These are phyloP conservation scores for Dinomys branickii DNA, from an alignment of 2,113 vertebrate species.

Conservation along the genomic window DNA sequence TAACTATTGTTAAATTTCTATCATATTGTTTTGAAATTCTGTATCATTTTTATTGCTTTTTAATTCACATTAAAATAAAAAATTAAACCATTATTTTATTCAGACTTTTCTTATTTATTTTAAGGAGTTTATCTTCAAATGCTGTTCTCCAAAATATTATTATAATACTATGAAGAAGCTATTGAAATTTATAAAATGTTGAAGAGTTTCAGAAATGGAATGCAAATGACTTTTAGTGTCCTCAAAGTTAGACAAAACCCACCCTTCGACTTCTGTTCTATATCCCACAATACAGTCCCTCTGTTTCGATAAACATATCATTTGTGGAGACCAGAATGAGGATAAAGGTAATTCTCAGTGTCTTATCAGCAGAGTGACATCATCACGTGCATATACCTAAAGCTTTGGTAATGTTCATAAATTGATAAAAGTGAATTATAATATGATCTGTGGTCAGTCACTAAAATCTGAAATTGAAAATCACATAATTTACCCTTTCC, in stretches of 20 bases:
- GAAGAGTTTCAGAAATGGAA: neutral
- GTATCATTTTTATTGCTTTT: too few species aligned
- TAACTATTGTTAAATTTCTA: too few species aligned
- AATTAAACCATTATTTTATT: constrained; percentile 30
- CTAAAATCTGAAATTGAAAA: neutral
- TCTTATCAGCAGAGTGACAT: neutral
- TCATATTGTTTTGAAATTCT: too few species aligned
- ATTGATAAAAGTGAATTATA: neutral
- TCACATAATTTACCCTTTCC: neutral
- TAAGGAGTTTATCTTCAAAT: constrained; percentile 40
- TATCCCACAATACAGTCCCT: accelerated
- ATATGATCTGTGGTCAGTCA: neutral
- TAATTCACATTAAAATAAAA: too few species aligned
- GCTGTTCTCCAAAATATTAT: constrained; percentile 9
- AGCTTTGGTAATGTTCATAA: neutral
- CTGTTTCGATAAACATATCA: neutral
- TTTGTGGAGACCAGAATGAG: neutral
- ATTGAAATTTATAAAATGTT: neutral
- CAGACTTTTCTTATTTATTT: constrained; percentile 35
- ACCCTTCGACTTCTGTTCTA: accelerated
- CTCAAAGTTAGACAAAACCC: neutral
- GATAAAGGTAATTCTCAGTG: neutral
- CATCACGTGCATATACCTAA: neutral
- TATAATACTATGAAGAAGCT: neutral
- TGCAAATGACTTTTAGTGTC: neutral